Evolutionary conservation across 2,888 invertebrate species (phyloP).

Genomic region (Callyntrura sp.): DNA sequence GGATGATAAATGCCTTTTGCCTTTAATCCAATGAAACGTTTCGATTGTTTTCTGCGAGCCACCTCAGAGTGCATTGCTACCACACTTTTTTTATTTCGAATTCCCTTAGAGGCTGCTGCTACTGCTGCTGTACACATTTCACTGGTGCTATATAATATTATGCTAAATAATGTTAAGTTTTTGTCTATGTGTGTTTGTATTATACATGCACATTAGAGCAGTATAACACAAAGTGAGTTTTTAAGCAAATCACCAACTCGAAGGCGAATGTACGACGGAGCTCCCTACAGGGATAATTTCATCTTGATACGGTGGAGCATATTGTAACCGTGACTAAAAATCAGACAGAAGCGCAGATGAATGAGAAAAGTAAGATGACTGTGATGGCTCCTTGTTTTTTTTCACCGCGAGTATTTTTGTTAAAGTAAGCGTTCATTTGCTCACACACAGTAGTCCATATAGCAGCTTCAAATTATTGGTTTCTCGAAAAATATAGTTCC

Average conservation of each 20-base stretch:
- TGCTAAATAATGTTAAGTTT: conserved; percentile 21
- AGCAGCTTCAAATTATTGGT: conserved; percentile 11
- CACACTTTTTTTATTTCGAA: conserved; percentile 17
- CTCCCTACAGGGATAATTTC: conserved; percentile 76
- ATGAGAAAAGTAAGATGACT: conserved; percentile 25
- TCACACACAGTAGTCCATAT: neutral
- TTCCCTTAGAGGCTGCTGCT: neutral
- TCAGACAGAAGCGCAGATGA: conserved; percentile 43
- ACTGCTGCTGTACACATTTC: neutral
- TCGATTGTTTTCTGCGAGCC: conserved; percentile 60
- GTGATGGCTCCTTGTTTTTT: conserved; percentile 66
- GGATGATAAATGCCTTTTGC: conserved; percentile 70
- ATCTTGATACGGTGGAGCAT: conserved; percentile 65
- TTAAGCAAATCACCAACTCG: conserved; percentile 18
- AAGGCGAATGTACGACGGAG: conserved; percentile 26
- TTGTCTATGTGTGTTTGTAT: neutral
- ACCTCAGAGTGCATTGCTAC: conserved; percentile 28
- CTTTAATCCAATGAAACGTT: conserved; percentile 61
- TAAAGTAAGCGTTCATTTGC: neutral
- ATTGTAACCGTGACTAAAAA: conserved; percentile 59
- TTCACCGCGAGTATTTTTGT: conserved; percentile 41
- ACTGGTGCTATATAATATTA: neutral
- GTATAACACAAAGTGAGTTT: conserved; percentile 51
- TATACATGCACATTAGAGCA: conserved; percentile 22
- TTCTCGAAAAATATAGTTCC: conserved; percentile 12